Conservation (phyloP, 2,113 vertebrate species). For the Clinocottus analis region DNA sequence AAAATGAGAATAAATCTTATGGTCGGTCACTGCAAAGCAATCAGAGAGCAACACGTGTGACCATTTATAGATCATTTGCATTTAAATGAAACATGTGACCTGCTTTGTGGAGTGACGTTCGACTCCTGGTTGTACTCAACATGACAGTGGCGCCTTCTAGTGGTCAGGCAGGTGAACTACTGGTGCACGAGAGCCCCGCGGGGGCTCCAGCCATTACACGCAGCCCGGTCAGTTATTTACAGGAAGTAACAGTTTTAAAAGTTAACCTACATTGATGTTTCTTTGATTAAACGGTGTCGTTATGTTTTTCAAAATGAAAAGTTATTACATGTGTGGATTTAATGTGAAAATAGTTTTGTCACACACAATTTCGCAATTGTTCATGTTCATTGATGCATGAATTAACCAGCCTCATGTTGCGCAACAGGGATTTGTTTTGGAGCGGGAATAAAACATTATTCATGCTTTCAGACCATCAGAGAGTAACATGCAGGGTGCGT, state of each 20-base stretch:
- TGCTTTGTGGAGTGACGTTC: neutral
- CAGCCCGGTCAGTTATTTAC: neutral
- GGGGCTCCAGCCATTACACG: neutral
- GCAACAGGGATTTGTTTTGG: slow-evolving; percentile 32
- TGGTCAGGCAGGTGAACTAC: slow-evolving; percentile 20
- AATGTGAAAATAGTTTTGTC: slow-evolving; percentile 29
- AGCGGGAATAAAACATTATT: slow-evolving; percentile 18
- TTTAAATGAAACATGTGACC: slow-evolving; percentile 8
- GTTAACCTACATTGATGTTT: too few relatives aligned
- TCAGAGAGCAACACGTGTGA: neutral
- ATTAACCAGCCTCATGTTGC: slow-evolving; percentile 29
- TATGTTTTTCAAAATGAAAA: neutral
- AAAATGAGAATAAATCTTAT: neutral
- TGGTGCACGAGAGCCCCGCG: slow-evolving; percentile 7
- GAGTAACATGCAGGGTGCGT: neutral
- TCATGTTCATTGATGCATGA: neutral
- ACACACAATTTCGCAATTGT: slow-evolving; percentile 26
- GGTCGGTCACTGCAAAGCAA: neutral
- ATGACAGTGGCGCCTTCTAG: slow-evolving; percentile 29
- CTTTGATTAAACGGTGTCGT: too few relatives aligned
- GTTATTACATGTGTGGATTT: neutral
- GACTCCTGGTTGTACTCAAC: neutral
- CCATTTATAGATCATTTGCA: neutral
- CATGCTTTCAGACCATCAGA: slow-evolving; percentile 17
- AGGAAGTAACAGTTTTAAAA: neutral